A percentile compares a stretch with the other conserved stretches of the same genome.
Conservation (phyloP, 92 coral and sea anemone genomes). For the Muricea muricata region DNA sequence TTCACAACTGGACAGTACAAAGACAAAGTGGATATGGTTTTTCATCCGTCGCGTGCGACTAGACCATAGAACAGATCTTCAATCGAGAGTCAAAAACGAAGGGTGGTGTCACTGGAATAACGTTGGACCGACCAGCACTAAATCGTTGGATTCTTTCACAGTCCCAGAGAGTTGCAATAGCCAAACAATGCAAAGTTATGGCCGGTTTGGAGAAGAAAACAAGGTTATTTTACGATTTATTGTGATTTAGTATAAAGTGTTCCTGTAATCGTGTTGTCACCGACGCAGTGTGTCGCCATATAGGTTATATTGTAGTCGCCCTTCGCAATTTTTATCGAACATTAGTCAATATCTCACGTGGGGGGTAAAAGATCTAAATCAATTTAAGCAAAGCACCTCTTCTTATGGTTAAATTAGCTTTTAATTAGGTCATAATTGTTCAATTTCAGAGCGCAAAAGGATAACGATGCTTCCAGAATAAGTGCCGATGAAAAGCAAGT, state of each 20-base stretch:
- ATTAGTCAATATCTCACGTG: constrained; percentile 27
- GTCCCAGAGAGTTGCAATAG: constrained; percentile 36
- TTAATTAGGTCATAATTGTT: constrained; percentile 21
- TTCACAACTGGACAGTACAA: constrained; percentile 44
- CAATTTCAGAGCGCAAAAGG: constrained; percentile 27
- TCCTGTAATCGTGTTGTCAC: constrained; percentile 17
- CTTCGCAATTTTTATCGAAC: constrained; percentile 18
- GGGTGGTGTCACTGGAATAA: constrained; percentile 28
- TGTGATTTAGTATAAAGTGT: neutral
- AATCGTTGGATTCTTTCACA: constrained; percentile 43
- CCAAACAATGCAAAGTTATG: constrained; percentile 37
- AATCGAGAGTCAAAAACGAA: constrained; percentile 35
- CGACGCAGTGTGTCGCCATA: constrained; percentile 19
- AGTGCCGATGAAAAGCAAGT: constrained; percentile 40
- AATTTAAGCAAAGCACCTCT: constrained; percentile 22
- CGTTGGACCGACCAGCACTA: constrained; percentile 37
- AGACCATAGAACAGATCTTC: too few species aligned
- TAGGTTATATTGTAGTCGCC: constrained; percentile 20
- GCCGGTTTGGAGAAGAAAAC: constrained; percentile 32
- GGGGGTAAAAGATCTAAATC: neutral
- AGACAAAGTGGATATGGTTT: constrained; percentile 33
- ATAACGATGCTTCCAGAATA: constrained; percentile 34
- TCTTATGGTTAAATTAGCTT: constrained; percentile 25
- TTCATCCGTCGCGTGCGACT: constrained; percentile 38
- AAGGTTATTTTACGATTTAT: neutral